Conservation (phyloP, 1,140 invertebrate genomes). For the Sitophilus oryzae region DNA sequence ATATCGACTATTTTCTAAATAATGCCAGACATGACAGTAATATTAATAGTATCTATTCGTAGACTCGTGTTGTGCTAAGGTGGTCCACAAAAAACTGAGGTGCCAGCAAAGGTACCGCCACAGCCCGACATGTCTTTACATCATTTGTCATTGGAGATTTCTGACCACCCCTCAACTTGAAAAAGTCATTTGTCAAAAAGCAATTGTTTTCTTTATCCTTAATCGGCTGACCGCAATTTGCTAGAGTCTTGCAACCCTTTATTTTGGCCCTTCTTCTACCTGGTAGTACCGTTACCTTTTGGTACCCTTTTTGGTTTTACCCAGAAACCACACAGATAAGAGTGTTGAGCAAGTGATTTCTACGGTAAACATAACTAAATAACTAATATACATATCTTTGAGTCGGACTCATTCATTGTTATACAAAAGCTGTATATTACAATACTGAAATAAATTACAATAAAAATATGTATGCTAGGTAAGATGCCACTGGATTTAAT, state of each 20-base stretch:
- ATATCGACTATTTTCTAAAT: constrained; percentile 27
- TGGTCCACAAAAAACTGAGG: constrained; percentile 25
- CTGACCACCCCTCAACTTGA: constrained; percentile 33
- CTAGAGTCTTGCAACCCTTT: constrained; percentile 30
- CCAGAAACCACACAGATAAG: no score
- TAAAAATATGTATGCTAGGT: no score
- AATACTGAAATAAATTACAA: no score
- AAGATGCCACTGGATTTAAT: no score
- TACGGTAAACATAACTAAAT: no score
- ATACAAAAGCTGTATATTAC: no score
- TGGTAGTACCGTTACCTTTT: background rate
- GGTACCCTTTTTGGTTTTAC: no score
- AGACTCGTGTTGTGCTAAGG: constrained; percentile 29
- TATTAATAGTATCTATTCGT: constrained; percentile 33
- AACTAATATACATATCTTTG: no score
- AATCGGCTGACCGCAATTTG: constrained; percentile 30
- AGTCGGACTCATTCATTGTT: no score
- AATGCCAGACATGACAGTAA: constrained; percentile 29
- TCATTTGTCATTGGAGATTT: constrained; percentile 34
- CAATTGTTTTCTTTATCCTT: constrained; percentile 33
- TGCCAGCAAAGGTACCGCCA: constrained; percentile 28
- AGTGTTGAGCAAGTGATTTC: no score
- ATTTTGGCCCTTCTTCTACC: constrained; percentile 5
- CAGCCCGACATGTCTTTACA: constrained; percentile 33
- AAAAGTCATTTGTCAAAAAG: constrained; percentile 37